phyloP scores from a whole-genome alignment of 2,888 invertebrate species.

The Ichneumoninae sp. region DNA sequence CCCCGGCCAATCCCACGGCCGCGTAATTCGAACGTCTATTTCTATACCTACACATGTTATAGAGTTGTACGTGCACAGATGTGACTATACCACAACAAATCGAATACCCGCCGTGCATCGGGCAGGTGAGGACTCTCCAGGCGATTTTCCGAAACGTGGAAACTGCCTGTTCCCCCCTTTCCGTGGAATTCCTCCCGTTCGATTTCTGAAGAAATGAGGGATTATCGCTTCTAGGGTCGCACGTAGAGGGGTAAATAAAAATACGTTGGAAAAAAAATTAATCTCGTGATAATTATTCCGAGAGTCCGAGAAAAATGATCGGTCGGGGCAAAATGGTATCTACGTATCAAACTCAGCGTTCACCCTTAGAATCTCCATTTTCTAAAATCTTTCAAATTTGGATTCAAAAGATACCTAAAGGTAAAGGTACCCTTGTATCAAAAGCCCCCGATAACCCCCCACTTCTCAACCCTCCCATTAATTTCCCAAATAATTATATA shows the following conservation, averaged over 20 bases:
- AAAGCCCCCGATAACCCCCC: too few species aligned
- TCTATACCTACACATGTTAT: slow-evolving; percentile 16
- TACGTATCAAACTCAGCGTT: background rate
- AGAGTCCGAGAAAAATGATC: too few species aligned
- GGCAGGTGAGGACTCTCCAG: slow-evolving; percentile 22
- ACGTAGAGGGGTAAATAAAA: background rate
- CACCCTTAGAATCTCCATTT: background rate
- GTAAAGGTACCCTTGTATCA: too few species aligned
- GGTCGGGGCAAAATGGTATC: background rate
- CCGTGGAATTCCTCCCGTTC: background rate
- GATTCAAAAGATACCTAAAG: too few species aligned
- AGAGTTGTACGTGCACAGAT: slow-evolving; percentile 15
- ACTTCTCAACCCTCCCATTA: too few species aligned
- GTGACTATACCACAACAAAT: slow-evolving; percentile 21
- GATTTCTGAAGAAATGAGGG: background rate
- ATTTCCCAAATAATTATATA: background rate
- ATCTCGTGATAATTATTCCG: background rate
- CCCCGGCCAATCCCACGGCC: slow-evolving; percentile 77
- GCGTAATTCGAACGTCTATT: slow-evolving; percentile 61
- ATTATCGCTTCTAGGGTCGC: background rate
- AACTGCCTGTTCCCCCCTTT: background rate
- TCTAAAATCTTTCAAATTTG: background rate
- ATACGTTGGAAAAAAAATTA: background rate
- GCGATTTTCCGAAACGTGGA: slow-evolving; percentile 1
- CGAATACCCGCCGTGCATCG: slow-evolving; percentile 5